These are phyloP conservation scores for Oreochromis niloticus DNA, from an alignment of 2,113 vertebrate genomes.

Conservation along the genomic window DNA sequence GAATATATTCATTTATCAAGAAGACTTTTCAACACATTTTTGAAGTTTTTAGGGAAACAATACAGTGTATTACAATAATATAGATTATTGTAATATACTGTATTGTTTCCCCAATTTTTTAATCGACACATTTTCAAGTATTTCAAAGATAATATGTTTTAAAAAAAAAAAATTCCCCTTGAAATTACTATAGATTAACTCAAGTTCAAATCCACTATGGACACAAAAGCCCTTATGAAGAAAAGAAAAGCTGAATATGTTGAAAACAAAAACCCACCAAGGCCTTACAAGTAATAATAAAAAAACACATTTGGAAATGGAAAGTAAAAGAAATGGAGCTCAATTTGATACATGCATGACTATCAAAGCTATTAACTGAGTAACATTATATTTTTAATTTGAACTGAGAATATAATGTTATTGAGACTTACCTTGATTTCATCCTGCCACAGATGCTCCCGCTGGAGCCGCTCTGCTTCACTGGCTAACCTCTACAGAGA, in stretches of 20 bases:
- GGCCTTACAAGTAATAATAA: neutral
- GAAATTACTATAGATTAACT: neutral
- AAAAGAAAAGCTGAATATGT: neutral
- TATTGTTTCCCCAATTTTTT: neutral
- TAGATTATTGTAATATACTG: neutral
- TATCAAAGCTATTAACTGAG: neutral
- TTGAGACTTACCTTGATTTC: conserved; percentile 82
- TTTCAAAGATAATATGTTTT: neutral
- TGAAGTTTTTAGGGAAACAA: neutral
- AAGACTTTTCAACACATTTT: too few relatives aligned
- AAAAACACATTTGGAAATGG: neutral
- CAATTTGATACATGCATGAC: neutral
- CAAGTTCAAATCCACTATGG: neutral
- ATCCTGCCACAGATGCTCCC: conserved; percentile 91
- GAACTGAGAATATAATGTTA: neutral
- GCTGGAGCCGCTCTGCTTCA: conserved; percentile 90
- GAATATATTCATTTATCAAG: neutral
- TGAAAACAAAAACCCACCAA: neutral
- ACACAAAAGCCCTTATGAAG: neutral
- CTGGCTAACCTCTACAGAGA: conserved; percentile 82
- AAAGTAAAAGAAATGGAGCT: neutral
- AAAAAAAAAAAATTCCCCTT: neutral
- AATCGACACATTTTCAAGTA: neutral
- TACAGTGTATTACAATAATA: neutral
- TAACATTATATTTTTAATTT: neutral